Evolutionary conservation across 1,140 invertebrate species (phyloP).

Genomic region (Magallana ariakensis): DNA sequence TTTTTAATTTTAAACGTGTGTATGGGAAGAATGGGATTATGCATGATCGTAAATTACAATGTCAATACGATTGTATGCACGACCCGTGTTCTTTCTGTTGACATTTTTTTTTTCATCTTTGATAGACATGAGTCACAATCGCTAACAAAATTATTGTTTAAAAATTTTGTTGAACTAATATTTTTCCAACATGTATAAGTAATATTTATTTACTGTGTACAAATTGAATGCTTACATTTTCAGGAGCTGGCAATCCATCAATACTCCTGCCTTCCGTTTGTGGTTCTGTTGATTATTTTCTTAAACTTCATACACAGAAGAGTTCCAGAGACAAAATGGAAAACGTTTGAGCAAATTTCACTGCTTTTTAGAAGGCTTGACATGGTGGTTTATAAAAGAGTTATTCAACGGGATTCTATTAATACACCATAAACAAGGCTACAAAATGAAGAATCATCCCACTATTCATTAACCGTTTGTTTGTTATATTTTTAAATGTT

Average conservation of each 20-base stretch:
- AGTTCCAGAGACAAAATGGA: constrained; percentile 99
- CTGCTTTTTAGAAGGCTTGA: constrained; percentile 50
- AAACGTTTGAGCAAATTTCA: constrained; percentile 93
- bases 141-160: too few species aligned
- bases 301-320: constrained; percentile 98
- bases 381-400: not conserved
- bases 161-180: too few species aligned
- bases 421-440: not conserved
- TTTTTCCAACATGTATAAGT: too few species aligned
- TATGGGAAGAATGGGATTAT: too few species aligned
- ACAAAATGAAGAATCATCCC: not conserved
- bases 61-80: too few species aligned
- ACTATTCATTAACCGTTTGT: not conserved
- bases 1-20: too few species aligned
- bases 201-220: too few species aligned
- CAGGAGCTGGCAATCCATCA: constrained; percentile 5
- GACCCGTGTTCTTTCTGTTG: too few species aligned
- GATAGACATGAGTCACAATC: too few species aligned
- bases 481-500: too few species aligned
- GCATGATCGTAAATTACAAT: too few species aligned
- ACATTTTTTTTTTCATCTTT: too few species aligned
- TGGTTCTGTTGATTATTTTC: constrained; percentile 95
- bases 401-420: not conserved
- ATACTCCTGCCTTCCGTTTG: constrained; percentile 98
- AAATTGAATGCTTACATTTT: not conserved